These are phyloP conservation scores for Catostylus mosaicus DNA, from an alignment of 30 jellyfish, hydroid and myxozoan genomes.

Conservation along the genomic window DNA sequence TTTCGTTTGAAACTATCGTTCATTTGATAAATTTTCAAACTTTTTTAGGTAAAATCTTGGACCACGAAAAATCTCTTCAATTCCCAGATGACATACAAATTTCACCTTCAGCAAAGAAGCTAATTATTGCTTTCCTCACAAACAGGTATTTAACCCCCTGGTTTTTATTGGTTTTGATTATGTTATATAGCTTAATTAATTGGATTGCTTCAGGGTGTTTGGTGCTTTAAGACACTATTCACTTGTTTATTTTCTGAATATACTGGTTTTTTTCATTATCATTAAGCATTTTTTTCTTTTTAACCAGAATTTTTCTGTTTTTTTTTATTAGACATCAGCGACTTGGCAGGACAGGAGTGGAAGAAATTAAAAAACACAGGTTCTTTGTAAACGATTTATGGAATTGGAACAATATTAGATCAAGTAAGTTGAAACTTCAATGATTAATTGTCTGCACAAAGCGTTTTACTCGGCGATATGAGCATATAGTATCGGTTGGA, in stretches of 20 bases:
- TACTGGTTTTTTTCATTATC: too few relatives aligned
- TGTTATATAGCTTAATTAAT: neutral
- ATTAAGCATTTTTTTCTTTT: too few relatives aligned
- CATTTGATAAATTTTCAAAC: neutral
- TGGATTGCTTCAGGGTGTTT: neutral
- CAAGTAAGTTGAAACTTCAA: slow-evolving; percentile 65
- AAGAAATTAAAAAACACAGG: slow-evolving; percentile 78
- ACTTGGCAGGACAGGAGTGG: slow-evolving; percentile 90
- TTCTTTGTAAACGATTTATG: slow-evolving; percentile 86
- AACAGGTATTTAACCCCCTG: slow-evolving; percentile 55
- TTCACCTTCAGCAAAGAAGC: slow-evolving; percentile 77
- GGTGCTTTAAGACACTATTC: neutral
- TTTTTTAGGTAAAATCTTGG: slow-evolving; percentile 89
- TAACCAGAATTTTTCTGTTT: neutral
- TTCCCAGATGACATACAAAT: slow-evolving; percentile 94
- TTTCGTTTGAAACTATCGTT: slow-evolving; percentile 92
- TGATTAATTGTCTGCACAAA: too few relatives aligned
- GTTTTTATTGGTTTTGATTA: neutral
- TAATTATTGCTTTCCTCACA: slow-evolving; percentile 90
- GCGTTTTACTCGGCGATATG: too few relatives aligned
- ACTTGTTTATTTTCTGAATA: neutral
- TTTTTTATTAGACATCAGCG: slow-evolving; percentile 69
- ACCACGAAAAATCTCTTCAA: slow-evolving; percentile 85
- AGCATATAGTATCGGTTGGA: too few relatives aligned
- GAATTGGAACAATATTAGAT: slow-evolving; percentile 90